Percentiles rank a stretch among this genome's conserved stretches.
Conservation (phyloP, 2,888 invertebrate species). For the Boloria selene region DNA sequence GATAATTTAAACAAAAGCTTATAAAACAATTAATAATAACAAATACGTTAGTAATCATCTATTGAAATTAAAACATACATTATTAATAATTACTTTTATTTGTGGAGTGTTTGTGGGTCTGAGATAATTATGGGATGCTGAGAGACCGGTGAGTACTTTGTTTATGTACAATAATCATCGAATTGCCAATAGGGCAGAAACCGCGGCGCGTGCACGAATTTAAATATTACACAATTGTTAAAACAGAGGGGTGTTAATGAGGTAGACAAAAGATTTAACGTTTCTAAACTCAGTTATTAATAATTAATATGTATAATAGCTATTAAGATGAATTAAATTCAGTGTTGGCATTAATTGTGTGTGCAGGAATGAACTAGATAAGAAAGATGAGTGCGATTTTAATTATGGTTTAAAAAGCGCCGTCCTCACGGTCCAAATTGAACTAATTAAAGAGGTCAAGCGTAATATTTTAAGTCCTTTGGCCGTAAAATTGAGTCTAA, state of each 20-base stretch:
- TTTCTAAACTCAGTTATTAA: no score
- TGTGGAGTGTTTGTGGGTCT: neutral
- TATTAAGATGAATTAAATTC: no score
- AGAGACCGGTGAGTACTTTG: constrained; percentile 54
- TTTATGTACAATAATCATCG: constrained; percentile 42
- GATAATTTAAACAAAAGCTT: constrained; percentile 14
- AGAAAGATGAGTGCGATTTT: neutral
- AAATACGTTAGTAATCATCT: constrained; percentile 4
- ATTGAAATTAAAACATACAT: constrained; percentile 4
- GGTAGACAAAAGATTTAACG: neutral
- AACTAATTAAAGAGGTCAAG: constrained; percentile 6
- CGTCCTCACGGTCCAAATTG: neutral
- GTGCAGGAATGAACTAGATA: no score
- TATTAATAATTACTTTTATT: neutral
- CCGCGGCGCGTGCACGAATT: constrained; percentile 54
- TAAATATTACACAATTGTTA: constrained; percentile 14
- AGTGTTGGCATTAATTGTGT: no score
- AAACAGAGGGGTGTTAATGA: neutral
- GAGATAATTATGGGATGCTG: constrained; percentile 52
- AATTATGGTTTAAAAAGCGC: neutral
- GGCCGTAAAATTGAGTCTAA: neutral
- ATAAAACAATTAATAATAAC: constrained; percentile 16
- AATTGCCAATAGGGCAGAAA: constrained; percentile 38
- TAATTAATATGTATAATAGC: no score
- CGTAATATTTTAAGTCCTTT: constrained; percentile 1